A percentile compares a stretch with the other conserved stretches of the same genome.
Evolutionary conservation across 2,113 vertebrate species (phyloP).

Genomic region (Solenodon paradoxus): DNA sequence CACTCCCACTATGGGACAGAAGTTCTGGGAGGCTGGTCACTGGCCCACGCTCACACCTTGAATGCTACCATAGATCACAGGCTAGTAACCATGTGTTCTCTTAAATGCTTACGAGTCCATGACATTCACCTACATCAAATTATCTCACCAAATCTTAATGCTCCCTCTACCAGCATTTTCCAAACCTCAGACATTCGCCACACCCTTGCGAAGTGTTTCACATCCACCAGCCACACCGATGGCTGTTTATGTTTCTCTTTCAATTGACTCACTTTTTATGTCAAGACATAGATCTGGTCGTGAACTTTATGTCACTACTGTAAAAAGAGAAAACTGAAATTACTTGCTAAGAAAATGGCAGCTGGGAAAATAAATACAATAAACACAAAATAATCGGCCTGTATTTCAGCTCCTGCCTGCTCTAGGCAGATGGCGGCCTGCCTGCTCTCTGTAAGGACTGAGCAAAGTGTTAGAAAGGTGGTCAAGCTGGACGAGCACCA

Average conservation of each 20-base stretch:
- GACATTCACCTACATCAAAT: background rate
- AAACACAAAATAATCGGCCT: background rate
- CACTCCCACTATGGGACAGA: background rate
- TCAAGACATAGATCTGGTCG: background rate
- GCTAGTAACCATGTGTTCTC: background rate
- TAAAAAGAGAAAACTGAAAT: slow-evolving; percentile 20
- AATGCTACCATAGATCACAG: background rate
- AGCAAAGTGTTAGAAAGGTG: background rate
- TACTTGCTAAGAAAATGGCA: background rate
- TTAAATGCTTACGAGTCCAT: background rate
- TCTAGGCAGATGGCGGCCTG: background rate
- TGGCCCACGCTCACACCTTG: too few relatives aligned
- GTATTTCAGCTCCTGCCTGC: background rate
- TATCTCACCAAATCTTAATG: background rate
- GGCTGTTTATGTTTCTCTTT: background rate
- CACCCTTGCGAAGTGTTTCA: background rate
- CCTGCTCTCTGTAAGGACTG: background rate
- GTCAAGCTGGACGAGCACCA: background rate
- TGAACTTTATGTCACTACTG: background rate
- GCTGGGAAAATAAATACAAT: background rate
- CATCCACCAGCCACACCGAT: rapidly evolving
- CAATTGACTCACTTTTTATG: background rate
- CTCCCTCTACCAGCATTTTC: background rate
- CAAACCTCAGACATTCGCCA: background rate
- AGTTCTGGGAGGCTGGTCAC: background rate